phyloP scores from a whole-genome alignment of 2,113 vertebrate species.

The Polyodon spathula region DNA sequence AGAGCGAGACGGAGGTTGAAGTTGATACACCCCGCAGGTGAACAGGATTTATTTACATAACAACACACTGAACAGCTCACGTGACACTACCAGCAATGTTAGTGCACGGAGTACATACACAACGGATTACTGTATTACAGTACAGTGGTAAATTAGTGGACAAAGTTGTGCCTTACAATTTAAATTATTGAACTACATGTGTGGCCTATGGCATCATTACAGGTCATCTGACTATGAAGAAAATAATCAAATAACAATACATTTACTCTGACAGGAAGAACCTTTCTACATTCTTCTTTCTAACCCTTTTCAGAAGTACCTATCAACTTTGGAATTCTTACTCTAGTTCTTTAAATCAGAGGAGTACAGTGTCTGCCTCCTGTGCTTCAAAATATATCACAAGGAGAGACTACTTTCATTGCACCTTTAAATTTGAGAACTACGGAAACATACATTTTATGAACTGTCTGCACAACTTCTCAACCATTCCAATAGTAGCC shows the following conservation, averaged over 20 bases:
- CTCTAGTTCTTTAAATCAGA: too few relatives aligned
- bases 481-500: background rate
- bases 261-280: background rate
- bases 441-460: slow-evolving; percentile 43
- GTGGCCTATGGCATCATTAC: background rate
- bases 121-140: too few relatives aligned
- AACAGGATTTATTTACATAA: too few relatives aligned
- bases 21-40: too few relatives aligned
- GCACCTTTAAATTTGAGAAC: background rate
- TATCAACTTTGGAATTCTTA: slow-evolving; percentile 70
- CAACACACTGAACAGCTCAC: too few relatives aligned
- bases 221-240: background rate
- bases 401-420: slow-evolving; percentile 34
- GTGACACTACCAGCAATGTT: too few relatives aligned
- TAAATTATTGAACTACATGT: background rate
- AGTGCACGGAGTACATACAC: too few relatives aligned
- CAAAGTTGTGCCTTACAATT: background rate
- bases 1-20: too few relatives aligned
- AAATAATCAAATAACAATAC: slow-evolving; percentile 1
- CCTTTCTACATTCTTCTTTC: background rate
- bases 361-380: too few relatives aligned
- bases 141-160: background rate
- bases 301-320: slow-evolving; percentile 64
- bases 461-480: slow-evolving; percentile 53
- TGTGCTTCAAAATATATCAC: slow-evolving; percentile 59